phyloP scores from a whole-genome alignment of 2,797 vertebrate genomes.

The Lagorchestes hirsutus region DNA sequence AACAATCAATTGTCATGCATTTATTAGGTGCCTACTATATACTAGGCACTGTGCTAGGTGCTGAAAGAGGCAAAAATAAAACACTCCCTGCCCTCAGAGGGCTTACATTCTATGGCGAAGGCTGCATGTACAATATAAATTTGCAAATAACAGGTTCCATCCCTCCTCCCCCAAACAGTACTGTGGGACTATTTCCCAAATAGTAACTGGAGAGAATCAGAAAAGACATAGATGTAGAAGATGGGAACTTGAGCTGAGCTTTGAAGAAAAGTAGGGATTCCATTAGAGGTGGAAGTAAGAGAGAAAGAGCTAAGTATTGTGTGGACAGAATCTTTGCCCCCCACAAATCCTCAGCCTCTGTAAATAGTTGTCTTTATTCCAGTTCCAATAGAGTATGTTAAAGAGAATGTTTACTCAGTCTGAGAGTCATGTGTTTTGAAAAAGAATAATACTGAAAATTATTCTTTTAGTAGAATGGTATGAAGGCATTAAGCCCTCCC shows the following conservation, averaged over 20 bases:
- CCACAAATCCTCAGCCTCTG: constrained; percentile 48
- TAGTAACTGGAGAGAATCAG: neutral
- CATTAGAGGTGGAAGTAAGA: neutral
- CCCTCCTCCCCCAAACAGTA: neutral
- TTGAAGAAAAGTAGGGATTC: neutral
- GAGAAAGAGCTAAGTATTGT: constrained; percentile 22
- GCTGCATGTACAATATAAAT: neutral
- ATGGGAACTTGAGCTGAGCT: neutral
- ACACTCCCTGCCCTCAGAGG: neutral
- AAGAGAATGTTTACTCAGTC: constrained; percentile 58
- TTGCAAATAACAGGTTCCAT: neutral
- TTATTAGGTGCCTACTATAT: neutral
- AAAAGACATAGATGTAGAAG: neutral
- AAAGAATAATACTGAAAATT: constrained; percentile 41
- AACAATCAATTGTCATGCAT: constrained; percentile 45
- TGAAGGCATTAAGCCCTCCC: neutral
- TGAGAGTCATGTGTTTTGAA: constrained; percentile 13
- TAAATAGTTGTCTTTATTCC: constrained; percentile 58
- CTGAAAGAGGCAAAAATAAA: neutral
- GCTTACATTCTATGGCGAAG: neutral
- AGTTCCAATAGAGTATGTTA: constrained; percentile 39
- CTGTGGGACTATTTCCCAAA: neutral
- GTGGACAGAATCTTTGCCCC: constrained; percentile 38
- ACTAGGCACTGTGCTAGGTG: neutral
- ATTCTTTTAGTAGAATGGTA: constrained; percentile 37